Conservation (phyloP, 2,888 invertebrate genomes). For the Theretra japonica region DNA sequence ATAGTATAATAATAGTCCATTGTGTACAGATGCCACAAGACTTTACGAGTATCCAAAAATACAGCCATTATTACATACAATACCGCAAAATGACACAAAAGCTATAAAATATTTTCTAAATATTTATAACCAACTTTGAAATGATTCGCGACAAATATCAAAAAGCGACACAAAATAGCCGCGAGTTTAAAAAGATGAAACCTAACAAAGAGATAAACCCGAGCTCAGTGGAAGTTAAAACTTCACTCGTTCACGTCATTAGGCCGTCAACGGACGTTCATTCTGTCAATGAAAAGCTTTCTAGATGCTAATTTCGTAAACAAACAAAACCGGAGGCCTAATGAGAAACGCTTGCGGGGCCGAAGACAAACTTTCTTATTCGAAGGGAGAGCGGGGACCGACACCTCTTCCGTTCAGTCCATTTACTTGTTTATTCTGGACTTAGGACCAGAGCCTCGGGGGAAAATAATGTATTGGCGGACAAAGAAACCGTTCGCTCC, state of each 20-base stretch:
- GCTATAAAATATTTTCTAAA: no score
- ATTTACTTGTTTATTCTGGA: slow-evolving; percentile 81
- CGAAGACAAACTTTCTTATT: slow-evolving; percentile 80
- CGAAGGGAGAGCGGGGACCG: slow-evolving; percentile 55
- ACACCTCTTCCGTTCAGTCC: slow-evolving; percentile 78
- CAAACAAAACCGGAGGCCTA: slow-evolving; percentile 81
- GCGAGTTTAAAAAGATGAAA: slow-evolving; percentile 17
- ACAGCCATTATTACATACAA: no score
- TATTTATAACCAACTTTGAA: neutral
- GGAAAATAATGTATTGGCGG: slow-evolving; percentile 52
- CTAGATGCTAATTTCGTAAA: slow-evolving; percentile 80
- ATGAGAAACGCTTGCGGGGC: slow-evolving; percentile 75
- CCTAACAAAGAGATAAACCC: slow-evolving; percentile 47
- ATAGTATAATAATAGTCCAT: no score
- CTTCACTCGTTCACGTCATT: slow-evolving; percentile 65
- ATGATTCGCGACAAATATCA: slow-evolving; percentile 1
- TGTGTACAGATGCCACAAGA: no score
- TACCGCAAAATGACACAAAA: no score
- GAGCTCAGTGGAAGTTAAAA: slow-evolving; percentile 49
- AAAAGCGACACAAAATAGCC: slow-evolving; percentile 11
- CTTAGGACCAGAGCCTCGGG: slow-evolving; percentile 61
- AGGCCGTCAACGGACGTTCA: slow-evolving; percentile 59
- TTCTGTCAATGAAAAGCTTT: slow-evolving; percentile 67
- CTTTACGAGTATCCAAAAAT: no score
- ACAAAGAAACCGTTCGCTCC: slow-evolving; percentile 31